Percentiles rank a stretch among this genome's conserved stretches.
Evolutionary conservation across 2,888 invertebrate species (phyloP).

Genomic region (Drosophila mettleri): DNA sequence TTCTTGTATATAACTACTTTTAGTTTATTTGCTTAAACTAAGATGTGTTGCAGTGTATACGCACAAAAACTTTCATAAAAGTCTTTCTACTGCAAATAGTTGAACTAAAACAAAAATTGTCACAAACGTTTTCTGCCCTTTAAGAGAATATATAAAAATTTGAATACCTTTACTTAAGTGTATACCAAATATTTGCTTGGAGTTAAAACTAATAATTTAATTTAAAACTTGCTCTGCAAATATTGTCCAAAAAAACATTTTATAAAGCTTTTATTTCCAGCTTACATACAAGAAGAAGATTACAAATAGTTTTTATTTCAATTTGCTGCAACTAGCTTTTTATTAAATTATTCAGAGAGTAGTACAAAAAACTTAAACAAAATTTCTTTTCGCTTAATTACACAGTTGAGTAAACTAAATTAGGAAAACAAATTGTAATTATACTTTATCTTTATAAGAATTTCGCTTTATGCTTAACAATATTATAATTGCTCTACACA

Average conservation of each 20-base stretch:
- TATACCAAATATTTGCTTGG: neutral
- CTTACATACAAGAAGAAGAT: no score
- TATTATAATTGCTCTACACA: conserved; percentile 16
- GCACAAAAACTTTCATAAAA: neutral
- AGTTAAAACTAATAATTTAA: neutral
- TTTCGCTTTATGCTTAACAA: conserved; percentile 44
- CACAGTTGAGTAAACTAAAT: conserved; percentile 18
- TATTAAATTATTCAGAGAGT: conserved; percentile 63
- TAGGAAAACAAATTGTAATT: conserved; percentile 27
- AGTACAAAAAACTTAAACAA: conserved; percentile 69
- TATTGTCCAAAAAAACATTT: neutral
- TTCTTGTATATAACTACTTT: neutral
- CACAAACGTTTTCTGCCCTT: neutral
- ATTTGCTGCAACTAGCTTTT: conserved; percentile 62
- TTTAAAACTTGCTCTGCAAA: neutral
- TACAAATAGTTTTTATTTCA: conserved; percentile 24
- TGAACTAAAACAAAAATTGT: neutral
- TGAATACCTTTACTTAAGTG: neutral
- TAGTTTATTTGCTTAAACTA: conserved; percentile 1
- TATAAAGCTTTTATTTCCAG: neutral
- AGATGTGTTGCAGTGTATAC: neutral
- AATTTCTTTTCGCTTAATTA: conserved; percentile 34
- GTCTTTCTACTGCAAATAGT: neutral
- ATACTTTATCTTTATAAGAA: conserved; percentile 29
- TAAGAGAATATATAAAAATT: neutral